These are phyloP conservation scores for Catagonus wagneri DNA, from an alignment of 2,113 vertebrate species.

Conservation along the genomic window DNA sequence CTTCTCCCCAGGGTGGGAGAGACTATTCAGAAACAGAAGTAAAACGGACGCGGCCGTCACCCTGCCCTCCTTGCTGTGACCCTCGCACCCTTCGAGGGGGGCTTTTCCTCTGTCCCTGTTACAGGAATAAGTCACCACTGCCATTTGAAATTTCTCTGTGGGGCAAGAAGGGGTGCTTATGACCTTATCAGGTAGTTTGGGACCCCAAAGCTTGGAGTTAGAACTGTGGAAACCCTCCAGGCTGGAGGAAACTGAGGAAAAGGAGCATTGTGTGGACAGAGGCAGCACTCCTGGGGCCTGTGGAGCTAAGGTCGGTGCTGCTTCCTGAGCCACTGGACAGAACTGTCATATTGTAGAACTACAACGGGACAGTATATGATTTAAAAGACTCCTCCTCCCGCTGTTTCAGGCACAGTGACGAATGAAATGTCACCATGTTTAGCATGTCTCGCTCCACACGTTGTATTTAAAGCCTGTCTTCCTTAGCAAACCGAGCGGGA, in stretches of 20 bases:
- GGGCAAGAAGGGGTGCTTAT: background rate
- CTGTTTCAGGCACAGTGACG: background rate
- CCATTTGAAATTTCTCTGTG: background rate
- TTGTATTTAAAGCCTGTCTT: slow-evolving; percentile 2
- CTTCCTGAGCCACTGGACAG: background rate
- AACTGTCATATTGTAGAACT: background rate
- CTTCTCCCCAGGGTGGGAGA: background rate
- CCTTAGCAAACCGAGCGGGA: background rate
- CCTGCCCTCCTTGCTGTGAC: background rate
- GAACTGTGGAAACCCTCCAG: background rate
- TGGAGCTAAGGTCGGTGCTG: background rate
- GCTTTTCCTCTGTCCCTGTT: background rate
- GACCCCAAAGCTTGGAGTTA: background rate
- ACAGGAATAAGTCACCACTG: background rate
- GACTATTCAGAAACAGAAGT: background rate
- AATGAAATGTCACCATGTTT: background rate
- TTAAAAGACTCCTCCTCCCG: background rate
- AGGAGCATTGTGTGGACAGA: background rate
- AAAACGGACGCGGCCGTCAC: background rate
- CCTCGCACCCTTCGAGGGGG: background rate
- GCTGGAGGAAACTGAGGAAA: background rate
- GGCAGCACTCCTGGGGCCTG: background rate
- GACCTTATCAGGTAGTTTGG: background rate
- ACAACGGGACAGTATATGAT: background rate
- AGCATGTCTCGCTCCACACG: background rate